Evolutionary conservation across 2,113 vertebrate species (phyloP).

Genomic region (Ceratotherium simum): DNA sequence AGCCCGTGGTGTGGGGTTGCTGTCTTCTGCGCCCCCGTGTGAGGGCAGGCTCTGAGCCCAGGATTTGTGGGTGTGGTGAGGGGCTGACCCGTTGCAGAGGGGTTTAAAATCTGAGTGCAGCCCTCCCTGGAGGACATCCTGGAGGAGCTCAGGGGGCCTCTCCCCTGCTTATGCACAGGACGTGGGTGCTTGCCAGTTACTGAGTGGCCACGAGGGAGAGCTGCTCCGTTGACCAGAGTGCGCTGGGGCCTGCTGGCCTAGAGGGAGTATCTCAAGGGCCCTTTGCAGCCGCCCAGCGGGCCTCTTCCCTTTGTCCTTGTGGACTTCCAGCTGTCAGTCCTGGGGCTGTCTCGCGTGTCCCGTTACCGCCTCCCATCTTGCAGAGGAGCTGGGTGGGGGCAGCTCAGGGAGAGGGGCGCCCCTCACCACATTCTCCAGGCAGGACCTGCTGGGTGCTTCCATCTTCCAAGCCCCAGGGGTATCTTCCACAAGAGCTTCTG

Average conservation of each 20-base stretch:
- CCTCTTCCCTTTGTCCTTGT: neutral
- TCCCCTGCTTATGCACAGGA: neutral
- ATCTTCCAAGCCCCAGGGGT: neutral
- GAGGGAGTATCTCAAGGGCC: neutral
- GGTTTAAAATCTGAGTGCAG: neutral
- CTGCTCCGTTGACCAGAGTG: neutral
- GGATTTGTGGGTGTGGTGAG: neutral
- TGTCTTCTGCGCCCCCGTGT: neutral
- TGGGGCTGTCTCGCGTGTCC: neutral
- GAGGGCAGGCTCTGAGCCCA: neutral
- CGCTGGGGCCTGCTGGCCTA: too few species aligned
- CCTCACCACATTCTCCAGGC: rapidly evolving
- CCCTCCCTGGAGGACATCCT: rapidly evolving
- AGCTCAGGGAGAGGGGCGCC: neutral
- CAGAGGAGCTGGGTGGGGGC: neutral
- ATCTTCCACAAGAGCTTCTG: neutral
- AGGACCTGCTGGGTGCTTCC: neutral
- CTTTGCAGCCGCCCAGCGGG: neutral
- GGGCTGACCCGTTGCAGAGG: neutral
- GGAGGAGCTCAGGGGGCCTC: neutral
- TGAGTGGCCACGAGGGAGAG: neutral
- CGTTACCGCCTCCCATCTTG: neutral
- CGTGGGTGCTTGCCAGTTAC: neutral
- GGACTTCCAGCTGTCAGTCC: neutral
- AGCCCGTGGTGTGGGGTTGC: neutral